These are phyloP conservation scores for Drosophila rhopaloa DNA, from an alignment of 1,140 invertebrate genomes.

Conservation along the genomic window DNA sequence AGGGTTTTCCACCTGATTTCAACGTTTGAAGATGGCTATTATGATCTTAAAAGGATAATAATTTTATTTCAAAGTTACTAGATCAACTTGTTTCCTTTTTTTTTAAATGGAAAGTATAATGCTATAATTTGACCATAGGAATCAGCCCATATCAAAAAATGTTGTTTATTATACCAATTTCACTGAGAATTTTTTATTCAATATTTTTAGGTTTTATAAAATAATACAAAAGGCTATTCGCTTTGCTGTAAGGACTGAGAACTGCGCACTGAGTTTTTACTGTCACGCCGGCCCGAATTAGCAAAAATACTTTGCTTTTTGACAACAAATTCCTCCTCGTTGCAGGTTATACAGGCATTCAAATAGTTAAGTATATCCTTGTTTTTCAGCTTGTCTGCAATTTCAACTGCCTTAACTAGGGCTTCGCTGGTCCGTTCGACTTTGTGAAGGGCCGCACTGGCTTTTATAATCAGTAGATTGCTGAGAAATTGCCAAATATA, in stretches of 20 bases:
- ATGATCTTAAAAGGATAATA: too few relatives aligned
- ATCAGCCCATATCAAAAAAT: too few relatives aligned
- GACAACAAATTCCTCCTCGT: conserved; percentile 46
- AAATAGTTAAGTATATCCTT: conserved; percentile 39
- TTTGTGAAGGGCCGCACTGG: conserved; percentile 66
- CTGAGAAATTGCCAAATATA: conserved; percentile 64
- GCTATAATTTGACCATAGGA: too few relatives aligned
- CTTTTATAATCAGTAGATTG: conserved; percentile 60
- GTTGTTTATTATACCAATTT: not conserved
- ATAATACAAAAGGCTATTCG: not conserved
- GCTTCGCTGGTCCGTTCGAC: conserved; percentile 55
- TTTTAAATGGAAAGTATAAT: too few relatives aligned
- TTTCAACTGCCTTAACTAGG: conserved; percentile 33
- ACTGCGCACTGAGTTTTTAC: conserved; percentile 10
- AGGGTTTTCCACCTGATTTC: too few relatives aligned
- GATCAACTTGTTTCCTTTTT: too few relatives aligned
- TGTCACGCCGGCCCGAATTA: conserved; percentile 18
- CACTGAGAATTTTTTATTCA: conserved; percentile 18
- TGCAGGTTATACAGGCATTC: conserved; percentile 39
- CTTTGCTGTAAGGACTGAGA: not conserved
- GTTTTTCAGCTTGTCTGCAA: conserved; percentile 33
- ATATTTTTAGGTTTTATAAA: not conserved
- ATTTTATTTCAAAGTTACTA: too few relatives aligned
- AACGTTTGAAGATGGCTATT: too few relatives aligned
- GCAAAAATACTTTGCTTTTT: conserved; percentile 41